Evolutionary conservation across 1,140 invertebrate genomes (phyloP), one percentile per base, ranked within the genome.

Genomic region (Bombus soroeensis): DNA sequence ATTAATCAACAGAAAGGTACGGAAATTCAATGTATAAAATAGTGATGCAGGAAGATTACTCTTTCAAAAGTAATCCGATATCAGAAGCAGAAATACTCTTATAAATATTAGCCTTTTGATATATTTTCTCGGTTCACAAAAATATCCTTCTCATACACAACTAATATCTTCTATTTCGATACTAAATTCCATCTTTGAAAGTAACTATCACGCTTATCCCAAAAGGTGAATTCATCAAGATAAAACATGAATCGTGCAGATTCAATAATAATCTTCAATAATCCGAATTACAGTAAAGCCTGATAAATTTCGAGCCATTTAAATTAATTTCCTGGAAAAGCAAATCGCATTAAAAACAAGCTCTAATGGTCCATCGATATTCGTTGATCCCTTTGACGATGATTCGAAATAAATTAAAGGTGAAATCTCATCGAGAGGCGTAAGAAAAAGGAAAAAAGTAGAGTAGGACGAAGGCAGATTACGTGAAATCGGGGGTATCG

Each of bases 401-500:
- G 28, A 62, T 2, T 34, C n/a, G 64, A 66, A 18, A 18, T 66
- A 34, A 66, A 66, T 66, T 22, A 66, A 66, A 66, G 32, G 10
- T 25, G 32, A 81, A 66, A 74, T n/a, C 37, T 59, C 47, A 37
- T 32, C 2, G 72, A 66, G 47, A 53, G 6, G 47, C 37, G 73
- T 53, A 53, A 81, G 81, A 73, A 72, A 80, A 32, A 0, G 3
- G 32, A 3, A 37, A 22, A 68, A 68, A 32, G 62, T 32, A 39
- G 25, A 32, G 43, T 66, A 25, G 74, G 53, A 32, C 70, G 39
- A 53, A 39, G 53, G 68, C 57, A 59, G 68, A 89, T 90, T 81
- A 89, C 81, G 62, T 64, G 32, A 15, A 82, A 71, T 71, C 41
- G 64, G 59, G 59, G 80, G 84, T 86, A 90, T 90, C 83, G 79